A percentile compares a stretch with the other conserved stretches of the same genome.
These are phyloP conservation scores for Panorpa germanica DNA, from an alignment of 2,888 invertebrate species.

Conservation along the genomic window DNA sequence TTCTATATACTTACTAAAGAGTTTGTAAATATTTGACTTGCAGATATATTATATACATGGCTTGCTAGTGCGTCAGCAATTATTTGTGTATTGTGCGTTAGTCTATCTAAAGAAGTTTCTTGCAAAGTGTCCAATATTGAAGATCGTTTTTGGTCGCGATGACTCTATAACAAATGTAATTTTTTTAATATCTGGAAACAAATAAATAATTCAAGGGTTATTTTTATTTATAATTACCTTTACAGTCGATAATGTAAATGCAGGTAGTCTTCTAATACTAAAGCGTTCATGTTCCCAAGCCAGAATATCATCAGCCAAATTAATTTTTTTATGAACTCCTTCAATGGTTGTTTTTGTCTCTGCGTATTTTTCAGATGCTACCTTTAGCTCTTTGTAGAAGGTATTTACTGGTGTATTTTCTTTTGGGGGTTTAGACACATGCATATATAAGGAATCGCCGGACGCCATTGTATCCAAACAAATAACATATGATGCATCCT, in stretches of 20 bases:
- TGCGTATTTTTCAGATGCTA: slow-evolving; percentile 28
- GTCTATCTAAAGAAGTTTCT: slow-evolving; percentile 31
- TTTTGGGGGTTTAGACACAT: slow-evolving; percentile 91
- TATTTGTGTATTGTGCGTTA: slow-evolving; percentile 48
- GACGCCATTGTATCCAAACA: slow-evolving; percentile 71
- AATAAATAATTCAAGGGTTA: neutral
- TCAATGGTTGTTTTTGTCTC: slow-evolving; percentile 32
- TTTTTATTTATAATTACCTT: slow-evolving; percentile 21
- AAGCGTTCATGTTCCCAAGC: slow-evolving; percentile 97
- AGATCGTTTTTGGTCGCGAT: slow-evolving; percentile 37
- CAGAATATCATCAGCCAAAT: slow-evolving; percentile 74
- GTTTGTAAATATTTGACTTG: slow-evolving; percentile 47
- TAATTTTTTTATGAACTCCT: slow-evolving; percentile 87
- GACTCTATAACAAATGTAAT: slow-evolving; percentile 26
- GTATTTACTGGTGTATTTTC: slow-evolving; percentile 58
- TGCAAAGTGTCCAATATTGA: slow-evolving; percentile 43
- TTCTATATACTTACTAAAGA: slow-evolving; percentile 39
- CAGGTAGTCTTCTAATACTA: slow-evolving; percentile 78
- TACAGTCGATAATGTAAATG: slow-evolving; percentile 75
- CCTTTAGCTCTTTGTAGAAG: slow-evolving; percentile 43
- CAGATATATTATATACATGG: slow-evolving; percentile 53
- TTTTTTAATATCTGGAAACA: neutral
- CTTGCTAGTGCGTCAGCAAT: slow-evolving; percentile 73
- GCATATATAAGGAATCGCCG: slow-evolving; percentile 53
- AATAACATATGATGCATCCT: slow-evolving; percentile 78